These are phyloP conservation scores for Scaptomyza parva DNA, from an alignment of 2,888 invertebrate genomes.

Conservation along the genomic window DNA sequence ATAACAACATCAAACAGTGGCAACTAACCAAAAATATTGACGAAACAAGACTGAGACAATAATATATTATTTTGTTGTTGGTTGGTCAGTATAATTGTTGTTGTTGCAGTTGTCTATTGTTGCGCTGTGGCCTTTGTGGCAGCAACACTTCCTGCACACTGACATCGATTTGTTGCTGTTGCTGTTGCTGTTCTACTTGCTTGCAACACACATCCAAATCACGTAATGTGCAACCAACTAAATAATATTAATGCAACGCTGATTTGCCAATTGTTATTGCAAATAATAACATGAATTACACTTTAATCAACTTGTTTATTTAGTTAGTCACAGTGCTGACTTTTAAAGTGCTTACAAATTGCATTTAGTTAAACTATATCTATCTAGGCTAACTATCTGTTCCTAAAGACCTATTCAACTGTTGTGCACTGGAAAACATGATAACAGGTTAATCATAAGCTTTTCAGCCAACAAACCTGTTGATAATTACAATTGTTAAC, in stretches of 20 bases:
- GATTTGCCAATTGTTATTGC: slow-evolving; percentile 7
- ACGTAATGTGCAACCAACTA: slow-evolving; percentile 51
- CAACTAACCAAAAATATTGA: slow-evolving; percentile 26
- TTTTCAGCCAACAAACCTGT: neutral
- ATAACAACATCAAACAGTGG: slow-evolving; percentile 1
- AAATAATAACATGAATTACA: slow-evolving; percentile 11
- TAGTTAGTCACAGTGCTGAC: slow-evolving; percentile 23
- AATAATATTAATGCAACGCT: slow-evolving; percentile 18
- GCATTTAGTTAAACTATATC: neutral
- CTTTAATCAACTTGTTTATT: no score
- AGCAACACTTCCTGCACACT: slow-evolving; percentile 41
- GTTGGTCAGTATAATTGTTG: slow-evolving; percentile 62
- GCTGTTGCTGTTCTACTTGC: slow-evolving; percentile 41
- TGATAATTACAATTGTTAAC: neutral
- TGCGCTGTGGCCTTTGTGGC: slow-evolving; percentile 7
- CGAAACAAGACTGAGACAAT: slow-evolving; percentile 17
- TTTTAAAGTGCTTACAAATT: slow-evolving; percentile 6
- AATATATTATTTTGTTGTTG: slow-evolving; percentile 32
- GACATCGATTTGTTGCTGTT: slow-evolving; percentile 18
- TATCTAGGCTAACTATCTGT: no score
- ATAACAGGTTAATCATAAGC: no score
- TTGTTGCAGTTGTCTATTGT: slow-evolving; percentile 4
- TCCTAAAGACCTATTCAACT: no score
- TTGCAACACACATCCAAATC: slow-evolving; percentile 42
- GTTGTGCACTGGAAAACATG: no score